Evolutionary conservation across 2,888 invertebrate genomes (phyloP).

Genomic region (Pterostichus madidus): DNA sequence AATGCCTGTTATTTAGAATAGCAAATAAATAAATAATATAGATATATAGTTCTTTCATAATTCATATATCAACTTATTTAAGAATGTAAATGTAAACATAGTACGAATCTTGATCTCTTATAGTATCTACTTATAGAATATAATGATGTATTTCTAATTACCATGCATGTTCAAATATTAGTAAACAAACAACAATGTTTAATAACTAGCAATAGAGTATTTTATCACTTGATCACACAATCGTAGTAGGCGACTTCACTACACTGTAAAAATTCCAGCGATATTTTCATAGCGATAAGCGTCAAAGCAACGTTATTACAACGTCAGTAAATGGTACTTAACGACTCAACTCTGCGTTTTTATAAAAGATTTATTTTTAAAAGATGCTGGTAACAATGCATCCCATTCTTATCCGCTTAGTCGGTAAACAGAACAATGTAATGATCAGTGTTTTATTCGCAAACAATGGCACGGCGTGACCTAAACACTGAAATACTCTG

Average conservation of each 20-base stretch:
- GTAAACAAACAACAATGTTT: constrained; percentile 35
- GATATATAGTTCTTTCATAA: no score
- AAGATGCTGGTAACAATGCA: constrained; percentile 51
- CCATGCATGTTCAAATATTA: neutral
- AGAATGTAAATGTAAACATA: no score
- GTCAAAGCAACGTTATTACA: constrained; percentile 9
- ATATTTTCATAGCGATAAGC: constrained; percentile 32
- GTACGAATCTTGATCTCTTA: no score
- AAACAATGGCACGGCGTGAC: constrained; percentile 55
- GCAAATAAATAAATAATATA: no score
- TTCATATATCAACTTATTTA: no score
- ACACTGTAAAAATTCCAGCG: constrained; percentile 35
- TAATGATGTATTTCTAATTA: constrained; percentile 15
- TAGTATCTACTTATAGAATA: no score
- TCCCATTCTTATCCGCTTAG: constrained; percentile 53
- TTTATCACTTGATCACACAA: constrained; percentile 20
- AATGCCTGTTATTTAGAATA: no score
- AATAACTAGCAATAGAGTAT: neutral
- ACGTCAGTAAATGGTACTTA: constrained; percentile 36
- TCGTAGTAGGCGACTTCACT: constrained; percentile 29
- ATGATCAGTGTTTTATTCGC: constrained; percentile 48
- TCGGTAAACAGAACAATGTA: constrained; percentile 57
- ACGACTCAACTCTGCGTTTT: constrained; percentile 20
- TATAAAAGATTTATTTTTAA: constrained; percentile 44
- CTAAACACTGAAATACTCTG: constrained; percentile 51